Evolutionary conservation across 2,797 vertebrate genomes (phyloP).

Genomic region (Holocentrus rufus): DNA sequence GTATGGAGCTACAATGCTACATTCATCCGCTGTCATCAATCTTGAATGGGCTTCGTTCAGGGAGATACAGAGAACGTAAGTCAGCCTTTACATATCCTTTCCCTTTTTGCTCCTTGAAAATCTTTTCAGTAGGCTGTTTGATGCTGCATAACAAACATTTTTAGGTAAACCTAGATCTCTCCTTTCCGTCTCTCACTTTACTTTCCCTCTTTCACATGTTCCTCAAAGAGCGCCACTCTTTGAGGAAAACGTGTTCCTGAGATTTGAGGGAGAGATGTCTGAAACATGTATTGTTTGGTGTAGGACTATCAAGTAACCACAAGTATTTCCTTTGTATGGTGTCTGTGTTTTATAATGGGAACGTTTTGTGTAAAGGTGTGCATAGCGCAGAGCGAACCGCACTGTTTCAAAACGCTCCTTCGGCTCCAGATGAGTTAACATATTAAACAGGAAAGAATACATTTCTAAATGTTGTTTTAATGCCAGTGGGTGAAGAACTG

Average conservation of each 20-base stretch:
- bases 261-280: slow-evolving; percentile 57
- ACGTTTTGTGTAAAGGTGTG: slow-evolving; percentile 23
- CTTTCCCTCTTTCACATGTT: not conserved
- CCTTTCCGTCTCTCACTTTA: not conserved
- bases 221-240: slow-evolving; percentile 7
- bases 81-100: slow-evolving; percentile 39
- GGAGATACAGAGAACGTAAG: slow-evolving; percentile 86
- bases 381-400: slow-evolving; percentile 3
- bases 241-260: slow-evolving; percentile 46
- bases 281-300: slow-evolving; percentile 43
- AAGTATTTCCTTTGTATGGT: slow-evolving; percentile 57
- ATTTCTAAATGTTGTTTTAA: slow-evolving; percentile 2
- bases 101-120: slow-evolving; percentile 6
- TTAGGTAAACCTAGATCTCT: not conserved
- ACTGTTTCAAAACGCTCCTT: slow-evolving; percentile 20
- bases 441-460: slow-evolving; percentile 6
- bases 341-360: slow-evolving; percentile 30
- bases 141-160: not conserved
- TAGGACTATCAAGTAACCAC: slow-evolving; percentile 57
- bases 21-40: slow-evolving; percentile 85
- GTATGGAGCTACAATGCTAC: slow-evolving; percentile 84
- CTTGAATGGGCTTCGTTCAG: slow-evolving; percentile 83
- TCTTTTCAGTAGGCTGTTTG: not conserved
- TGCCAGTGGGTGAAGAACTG: slow-evolving; percentile 12
- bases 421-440: slow-evolving; percentile 1